These are phyloP conservation scores for Azorinus chamasolen DNA, from an alignment of 2,888 invertebrate species.

Conservation along the genomic window DNA sequence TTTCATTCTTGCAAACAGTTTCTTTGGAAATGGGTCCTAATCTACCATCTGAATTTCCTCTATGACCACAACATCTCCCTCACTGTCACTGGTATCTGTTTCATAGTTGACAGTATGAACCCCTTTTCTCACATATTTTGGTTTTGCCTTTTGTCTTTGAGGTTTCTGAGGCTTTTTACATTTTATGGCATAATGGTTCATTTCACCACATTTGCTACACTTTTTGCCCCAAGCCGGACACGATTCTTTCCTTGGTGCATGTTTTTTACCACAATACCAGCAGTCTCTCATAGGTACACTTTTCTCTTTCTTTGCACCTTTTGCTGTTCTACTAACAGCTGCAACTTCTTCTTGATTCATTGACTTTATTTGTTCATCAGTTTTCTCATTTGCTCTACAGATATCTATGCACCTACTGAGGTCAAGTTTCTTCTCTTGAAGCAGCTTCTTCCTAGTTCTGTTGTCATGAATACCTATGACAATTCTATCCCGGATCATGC, in stretches of 20 bases:
- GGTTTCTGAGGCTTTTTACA: constrained; percentile 1
- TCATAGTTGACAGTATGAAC: not conserved
- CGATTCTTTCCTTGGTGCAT: constrained; percentile 6
- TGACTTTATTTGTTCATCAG: constrained; percentile 22
- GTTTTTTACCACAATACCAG: constrained; percentile 26
- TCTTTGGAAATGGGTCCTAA: constrained; percentile 8
- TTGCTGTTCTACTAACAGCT: not conserved
- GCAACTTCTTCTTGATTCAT: constrained; percentile 37
- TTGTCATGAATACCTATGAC: constrained; percentile 40
- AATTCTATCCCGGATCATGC: constrained; percentile 35
- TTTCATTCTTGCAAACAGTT: constrained; percentile 26
- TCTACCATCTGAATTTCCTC: not conserved
- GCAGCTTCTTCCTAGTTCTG: constrained; percentile 21
- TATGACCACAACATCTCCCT: not conserved
- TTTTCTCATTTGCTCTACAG: constrained; percentile 27
- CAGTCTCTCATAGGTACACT: constrained; percentile 9
- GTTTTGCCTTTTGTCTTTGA: not conserved
- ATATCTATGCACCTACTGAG: constrained; percentile 35
- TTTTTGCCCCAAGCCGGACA: constrained; percentile 27
- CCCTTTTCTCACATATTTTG: no score
- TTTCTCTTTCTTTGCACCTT: not conserved
- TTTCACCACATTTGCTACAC: constrained; percentile 12
- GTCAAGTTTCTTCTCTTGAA: constrained; percentile 28
- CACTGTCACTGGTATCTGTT: not conserved
- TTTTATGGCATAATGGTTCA: constrained; percentile 22